A percentile compares a stretch with the other conserved stretches of the same genome.
Conservation (phyloP, 53 echinoderm and acorn worm species). For the Pentamera pediparva region DNA sequence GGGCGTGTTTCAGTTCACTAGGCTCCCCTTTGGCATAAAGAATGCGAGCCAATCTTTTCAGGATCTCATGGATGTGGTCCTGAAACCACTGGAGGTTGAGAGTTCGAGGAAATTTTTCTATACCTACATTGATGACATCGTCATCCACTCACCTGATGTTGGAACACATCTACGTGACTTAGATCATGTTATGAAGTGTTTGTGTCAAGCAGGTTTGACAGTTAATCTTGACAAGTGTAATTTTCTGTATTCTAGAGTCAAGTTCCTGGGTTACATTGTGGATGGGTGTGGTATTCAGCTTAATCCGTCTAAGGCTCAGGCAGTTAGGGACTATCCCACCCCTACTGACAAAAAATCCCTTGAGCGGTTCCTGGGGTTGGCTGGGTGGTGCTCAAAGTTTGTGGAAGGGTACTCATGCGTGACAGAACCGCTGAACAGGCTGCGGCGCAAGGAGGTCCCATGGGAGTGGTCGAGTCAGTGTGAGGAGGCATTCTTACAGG, state of each 20-base stretch:
- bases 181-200: constrained; percentile 3
- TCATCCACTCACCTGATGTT: not conserved
- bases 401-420: not conserved
- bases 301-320: too few species aligned
- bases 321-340: not conserved
- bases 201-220: constrained; percentile 36
- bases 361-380: not conserved
- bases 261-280: constrained; percentile 33
- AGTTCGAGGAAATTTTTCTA: not conserved
- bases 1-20: constrained; percentile 5
- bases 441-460: not conserved
- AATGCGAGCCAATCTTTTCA: constrained; percentile 17
- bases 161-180: constrained; percentile 9
- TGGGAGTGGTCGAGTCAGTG: not conserved
- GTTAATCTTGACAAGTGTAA: constrained; percentile 30
- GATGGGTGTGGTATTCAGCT: not conserved
- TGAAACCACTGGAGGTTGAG: not conserved
- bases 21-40: constrained; percentile 22
- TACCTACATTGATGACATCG: constrained; percentile 12
- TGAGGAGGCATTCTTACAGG: not conserved
- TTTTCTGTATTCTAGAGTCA: constrained; percentile 9
- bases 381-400: not conserved
- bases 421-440: not conserved
- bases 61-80: constrained; percentile 3
- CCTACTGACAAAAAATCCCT: not conserved